Percentiles rank a stretch among this genome's conserved stretches.
These are phyloP conservation scores for Triplophysa siluroides DNA, from an alignment of 2,113 vertebrate genomes.

Conservation along the genomic window DNA sequence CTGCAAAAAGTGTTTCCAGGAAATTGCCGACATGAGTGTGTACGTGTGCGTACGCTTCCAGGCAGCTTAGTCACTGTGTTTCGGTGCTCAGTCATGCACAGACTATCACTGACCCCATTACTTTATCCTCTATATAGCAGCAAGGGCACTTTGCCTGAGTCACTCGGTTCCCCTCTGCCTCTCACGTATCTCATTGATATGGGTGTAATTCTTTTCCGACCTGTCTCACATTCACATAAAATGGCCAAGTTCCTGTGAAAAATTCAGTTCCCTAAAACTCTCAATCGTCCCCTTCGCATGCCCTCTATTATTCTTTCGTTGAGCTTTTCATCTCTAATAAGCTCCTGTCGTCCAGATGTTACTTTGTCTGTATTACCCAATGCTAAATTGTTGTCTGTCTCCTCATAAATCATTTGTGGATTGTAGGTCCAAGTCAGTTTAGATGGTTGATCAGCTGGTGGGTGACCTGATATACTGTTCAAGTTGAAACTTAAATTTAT, in stretches of 20 bases:
- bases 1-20: slow-evolving; percentile 41
- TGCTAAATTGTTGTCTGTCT: too few relatives aligned
- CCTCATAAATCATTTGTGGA: too few relatives aligned
- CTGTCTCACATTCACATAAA: background rate
- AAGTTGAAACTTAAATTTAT: too few relatives aligned
- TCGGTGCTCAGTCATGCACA: slow-evolving; percentile 32
- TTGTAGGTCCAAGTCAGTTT: too few relatives aligned
- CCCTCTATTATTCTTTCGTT: slow-evolving; percentile 51
- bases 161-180: slow-evolving; percentile 28
- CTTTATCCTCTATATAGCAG: slow-evolving; percentile 17
- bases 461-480: too few relatives aligned
- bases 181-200: slow-evolving; percentile 8
- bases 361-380: background rate
- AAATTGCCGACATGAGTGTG: slow-evolving; percentile 30
- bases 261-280: slow-evolving; percentile 36
- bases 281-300: slow-evolving; percentile 35
- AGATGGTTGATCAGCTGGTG: too few relatives aligned
- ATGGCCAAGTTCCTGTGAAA: background rate
- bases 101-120: slow-evolving; percentile 16
- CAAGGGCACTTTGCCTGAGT: slow-evolving; percentile 18
- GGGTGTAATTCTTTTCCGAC: background rate
- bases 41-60: slow-evolving; percentile 39
- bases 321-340: slow-evolving; percentile 41
- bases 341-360: background rate
- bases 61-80: slow-evolving; percentile 14